Percentiles rank a stretch among this genome's conserved stretches.
phyloP scores from a whole-genome alignment of 2,797 vertebrate genomes.

The Pristis pectinata region DNA sequence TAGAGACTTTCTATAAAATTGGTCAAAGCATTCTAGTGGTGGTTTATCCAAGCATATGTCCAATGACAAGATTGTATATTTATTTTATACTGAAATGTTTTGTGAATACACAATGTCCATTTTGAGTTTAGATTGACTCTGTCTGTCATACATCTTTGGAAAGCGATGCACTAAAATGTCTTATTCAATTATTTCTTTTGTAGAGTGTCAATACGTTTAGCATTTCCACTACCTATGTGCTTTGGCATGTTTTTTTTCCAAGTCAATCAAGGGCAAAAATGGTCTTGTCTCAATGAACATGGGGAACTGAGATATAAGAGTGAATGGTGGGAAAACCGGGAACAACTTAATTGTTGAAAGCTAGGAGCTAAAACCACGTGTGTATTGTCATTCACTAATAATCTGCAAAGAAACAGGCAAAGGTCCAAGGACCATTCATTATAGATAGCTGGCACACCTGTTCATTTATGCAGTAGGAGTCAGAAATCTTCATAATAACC shows the following conservation, averaged over 20 bases:
- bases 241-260: not conserved
- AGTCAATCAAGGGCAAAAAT: not conserved
- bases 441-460: not conserved
- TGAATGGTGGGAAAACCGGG: not conserved
- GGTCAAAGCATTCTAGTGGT: too few relatives aligned
- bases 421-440: not conserved
- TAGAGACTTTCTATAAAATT: not conserved
- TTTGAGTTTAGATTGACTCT: not conserved
- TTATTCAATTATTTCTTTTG: not conserved
- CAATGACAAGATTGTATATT: not conserved
- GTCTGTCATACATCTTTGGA: not conserved
- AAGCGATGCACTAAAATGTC: not conserved
- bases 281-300: not conserved
- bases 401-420: not conserved
- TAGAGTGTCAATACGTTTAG: not conserved
- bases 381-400: not conserved
- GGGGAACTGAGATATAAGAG: not conserved
- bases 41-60: not conserved
- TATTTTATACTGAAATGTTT: not conserved
- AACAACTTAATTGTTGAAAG: not conserved
- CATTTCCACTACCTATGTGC: not conserved
- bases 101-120: not conserved
- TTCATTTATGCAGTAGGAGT: not conserved
- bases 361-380: not conserved
- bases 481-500: not conserved